Evolutionary conservation across 2,888 invertebrate species (phyloP).

Genomic region (Metacarcinus magister): DNA sequence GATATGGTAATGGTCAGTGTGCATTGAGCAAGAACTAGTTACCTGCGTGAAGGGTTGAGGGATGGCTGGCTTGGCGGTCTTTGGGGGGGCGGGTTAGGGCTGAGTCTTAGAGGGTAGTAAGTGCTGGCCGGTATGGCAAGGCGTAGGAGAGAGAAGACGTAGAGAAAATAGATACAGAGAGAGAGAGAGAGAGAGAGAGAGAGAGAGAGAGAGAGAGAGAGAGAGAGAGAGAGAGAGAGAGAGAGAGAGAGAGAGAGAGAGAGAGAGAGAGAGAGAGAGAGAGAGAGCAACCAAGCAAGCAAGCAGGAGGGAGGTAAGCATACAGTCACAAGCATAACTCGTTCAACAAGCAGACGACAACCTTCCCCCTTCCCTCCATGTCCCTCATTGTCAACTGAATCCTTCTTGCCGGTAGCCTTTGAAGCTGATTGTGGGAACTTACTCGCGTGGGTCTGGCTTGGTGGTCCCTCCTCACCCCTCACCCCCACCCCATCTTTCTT

Average conservation of each 20-base stretch:
- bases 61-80: neutral
- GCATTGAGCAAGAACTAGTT: neutral
- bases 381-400: constrained; percentile 54
- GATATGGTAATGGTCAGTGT: neutral
- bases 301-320: neutral
- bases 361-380: neutral
- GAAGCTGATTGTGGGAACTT: constrained; percentile 64
- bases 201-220: neutral
- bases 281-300: neutral
- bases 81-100: too few species aligned
- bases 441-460: constrained; percentile 60
- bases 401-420: constrained; percentile 61
- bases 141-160: neutral
- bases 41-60: neutral
- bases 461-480: neutral
- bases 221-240: constrained; percentile 14
- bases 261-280: neutral
- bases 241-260: constrained; percentile 28
- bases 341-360: constrained; percentile 15
- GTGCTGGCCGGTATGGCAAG: neutral
- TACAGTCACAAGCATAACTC: constrained; percentile 52
- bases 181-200: neutral
- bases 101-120: too few species aligned
- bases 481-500: constrained; percentile 49
- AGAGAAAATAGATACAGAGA: neutral